phyloP scores from a whole-genome alignment of 2,113 vertebrate species.

The Collichthys lucidus region DNA sequence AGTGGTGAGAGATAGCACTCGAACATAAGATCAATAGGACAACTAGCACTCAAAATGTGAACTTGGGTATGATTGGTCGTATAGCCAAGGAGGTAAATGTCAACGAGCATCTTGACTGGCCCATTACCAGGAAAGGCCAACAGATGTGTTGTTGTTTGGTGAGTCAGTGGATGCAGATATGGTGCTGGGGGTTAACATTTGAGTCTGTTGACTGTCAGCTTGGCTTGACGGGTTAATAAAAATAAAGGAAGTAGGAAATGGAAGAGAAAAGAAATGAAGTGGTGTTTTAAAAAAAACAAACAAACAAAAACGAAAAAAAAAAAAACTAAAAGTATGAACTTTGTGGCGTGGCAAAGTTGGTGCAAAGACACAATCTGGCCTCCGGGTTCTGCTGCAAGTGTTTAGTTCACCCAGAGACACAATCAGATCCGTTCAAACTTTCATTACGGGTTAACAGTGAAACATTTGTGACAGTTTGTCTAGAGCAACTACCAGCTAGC shows the following conservation, averaged over 20 bases:
- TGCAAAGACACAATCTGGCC: slow-evolving; percentile 7
- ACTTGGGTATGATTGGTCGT: slow-evolving; percentile 26
- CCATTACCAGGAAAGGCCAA: slow-evolving; percentile 23
- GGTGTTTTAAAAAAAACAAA: slow-evolving; percentile 40
- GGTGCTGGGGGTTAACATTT: slow-evolving; percentile 40
- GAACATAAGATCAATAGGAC: slow-evolving; percentile 56
- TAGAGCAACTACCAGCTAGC: neutral
- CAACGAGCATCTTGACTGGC: slow-evolving; percentile 23
- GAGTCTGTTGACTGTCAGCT: slow-evolving; percentile 30
- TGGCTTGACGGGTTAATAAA: slow-evolving; percentile 50
- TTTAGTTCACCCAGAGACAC: neutral
- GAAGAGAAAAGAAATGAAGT: slow-evolving; percentile 58
- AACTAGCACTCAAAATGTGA: slow-evolving; percentile 43
- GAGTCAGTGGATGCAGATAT: slow-evolving; percentile 56
- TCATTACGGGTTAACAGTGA: neutral
- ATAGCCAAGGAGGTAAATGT: slow-evolving; percentile 39
- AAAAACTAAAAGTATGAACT: slow-evolving; percentile 64
- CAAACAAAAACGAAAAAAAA: neutral
- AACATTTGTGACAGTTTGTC: neutral
- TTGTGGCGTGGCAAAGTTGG: slow-evolving; percentile 58
- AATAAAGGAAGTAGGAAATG: slow-evolving; percentile 53
- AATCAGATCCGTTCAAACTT: neutral
- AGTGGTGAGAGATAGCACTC: slow-evolving; percentile 64
- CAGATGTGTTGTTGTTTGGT: slow-evolving; percentile 43
- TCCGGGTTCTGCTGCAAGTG: neutral